phyloP scores from a whole-genome alignment of 2,113 vertebrate species.

The Irena cyanogastra region DNA sequence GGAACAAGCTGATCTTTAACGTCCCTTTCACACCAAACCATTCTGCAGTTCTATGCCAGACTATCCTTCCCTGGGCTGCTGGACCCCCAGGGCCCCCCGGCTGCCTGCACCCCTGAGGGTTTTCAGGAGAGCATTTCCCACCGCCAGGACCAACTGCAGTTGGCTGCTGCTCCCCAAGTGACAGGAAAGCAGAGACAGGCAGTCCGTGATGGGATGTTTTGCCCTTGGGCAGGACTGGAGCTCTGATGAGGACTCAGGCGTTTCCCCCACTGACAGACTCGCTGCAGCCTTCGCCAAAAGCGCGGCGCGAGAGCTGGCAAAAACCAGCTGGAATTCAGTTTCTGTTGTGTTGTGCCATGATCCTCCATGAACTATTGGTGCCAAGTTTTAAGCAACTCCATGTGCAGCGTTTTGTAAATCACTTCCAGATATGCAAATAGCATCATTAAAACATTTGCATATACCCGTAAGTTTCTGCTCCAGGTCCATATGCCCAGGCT shows the following conservation, averaged over 20 bases:
- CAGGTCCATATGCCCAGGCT: slow-evolving; percentile 55
- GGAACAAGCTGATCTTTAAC: not conserved
- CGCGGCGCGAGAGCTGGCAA: slow-evolving; percentile 45
- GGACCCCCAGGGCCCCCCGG: not conserved
- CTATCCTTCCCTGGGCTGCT: not conserved
- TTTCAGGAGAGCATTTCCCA: not conserved
- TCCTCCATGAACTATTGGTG: slow-evolving; percentile 38
- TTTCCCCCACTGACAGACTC: slow-evolving; percentile 49
- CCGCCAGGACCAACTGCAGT: slow-evolving; percentile 28
- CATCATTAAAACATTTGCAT: slow-evolving; percentile 67
- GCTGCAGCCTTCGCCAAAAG: slow-evolving; percentile 30
- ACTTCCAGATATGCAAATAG: slow-evolving; percentile 67
- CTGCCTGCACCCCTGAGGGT: not conserved
- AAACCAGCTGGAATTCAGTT: slow-evolving; percentile 53
- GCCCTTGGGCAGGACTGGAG: slow-evolving; percentile 49
- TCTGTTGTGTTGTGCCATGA: slow-evolving; percentile 56
- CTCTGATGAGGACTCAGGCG: not conserved
- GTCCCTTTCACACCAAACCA: not conserved
- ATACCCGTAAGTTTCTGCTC: slow-evolving; percentile 40
- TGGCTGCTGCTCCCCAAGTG: not conserved
- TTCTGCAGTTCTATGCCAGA: not conserved
- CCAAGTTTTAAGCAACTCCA: slow-evolving; percentile 66
- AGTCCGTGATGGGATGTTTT: not conserved
- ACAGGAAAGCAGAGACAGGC: not conserved
- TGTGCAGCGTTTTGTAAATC: slow-evolving; percentile 60